phyloP scores from a whole-genome alignment of 2,797 vertebrate genomes.

The Periparus ater region DNA sequence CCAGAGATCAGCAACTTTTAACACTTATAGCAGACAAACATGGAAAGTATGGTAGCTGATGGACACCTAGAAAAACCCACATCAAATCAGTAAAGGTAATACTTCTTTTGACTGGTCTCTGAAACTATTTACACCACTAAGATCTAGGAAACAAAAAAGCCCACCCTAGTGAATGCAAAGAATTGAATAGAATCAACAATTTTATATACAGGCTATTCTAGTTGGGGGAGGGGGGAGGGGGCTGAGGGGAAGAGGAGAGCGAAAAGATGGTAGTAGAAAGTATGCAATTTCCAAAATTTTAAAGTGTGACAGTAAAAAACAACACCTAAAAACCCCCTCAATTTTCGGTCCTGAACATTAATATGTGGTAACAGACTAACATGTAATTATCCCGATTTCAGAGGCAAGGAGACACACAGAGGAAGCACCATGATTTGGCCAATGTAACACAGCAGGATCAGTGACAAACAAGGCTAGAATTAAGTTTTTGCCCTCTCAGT shows the following conservation, averaged over 20 bases:
- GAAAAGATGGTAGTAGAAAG: background rate
- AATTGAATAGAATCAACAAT: background rate
- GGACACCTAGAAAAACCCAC: background rate
- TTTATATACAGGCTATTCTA: background rate
- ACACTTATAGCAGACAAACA: background rate
- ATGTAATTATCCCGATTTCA: background rate
- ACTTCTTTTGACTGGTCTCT: background rate
- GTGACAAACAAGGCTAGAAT: background rate
- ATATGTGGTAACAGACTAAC: background rate
- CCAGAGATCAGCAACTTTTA: conserved; percentile 31
- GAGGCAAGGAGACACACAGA: background rate
- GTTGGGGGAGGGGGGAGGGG: no score
- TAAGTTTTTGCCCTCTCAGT: background rate
- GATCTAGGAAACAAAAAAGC: background rate
- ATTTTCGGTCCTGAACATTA: background rate
- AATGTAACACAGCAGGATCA: background rate
- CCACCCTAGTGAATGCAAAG: background rate
- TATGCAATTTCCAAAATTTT: background rate
- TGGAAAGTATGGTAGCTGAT: background rate
- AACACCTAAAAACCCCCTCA: background rate
- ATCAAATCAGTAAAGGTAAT: background rate
- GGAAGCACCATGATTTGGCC: background rate
- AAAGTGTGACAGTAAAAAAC: background rate
- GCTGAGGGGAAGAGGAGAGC: background rate
- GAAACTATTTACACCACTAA: background rate